Base-by-base conservation (phyloP, 2,113 vertebrate genomes). In the Neolamprologus tretocephalus region DNA sequence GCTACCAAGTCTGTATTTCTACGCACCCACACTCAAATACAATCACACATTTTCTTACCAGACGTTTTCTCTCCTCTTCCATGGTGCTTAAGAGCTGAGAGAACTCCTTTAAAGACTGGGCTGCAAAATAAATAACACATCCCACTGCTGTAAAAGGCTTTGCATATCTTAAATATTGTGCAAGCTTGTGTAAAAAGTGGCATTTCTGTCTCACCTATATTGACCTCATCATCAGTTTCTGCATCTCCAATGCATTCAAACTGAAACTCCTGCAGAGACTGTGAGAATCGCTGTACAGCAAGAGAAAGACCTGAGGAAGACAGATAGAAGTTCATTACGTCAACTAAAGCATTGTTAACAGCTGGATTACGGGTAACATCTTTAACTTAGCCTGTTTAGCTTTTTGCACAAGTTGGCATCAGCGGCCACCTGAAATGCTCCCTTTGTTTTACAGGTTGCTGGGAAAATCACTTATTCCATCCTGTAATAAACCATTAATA, bases 221-320 rank as follows among this genome's bases (percentile, higher is more conserved):
- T 99, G 90, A 99, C 97, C 94, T 99, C 98, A 92, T 99, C 98
- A 90, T 99, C 98, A 13, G 98, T 99, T 96, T 99, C 98, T 26
- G 98, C 98, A 86, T 99, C 98, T 58, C 98, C 98, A 37, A 98
- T 99, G 79, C 98, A 99, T 87, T 99, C 98, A 95, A 99, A 99
- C 86, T 99, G 98, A 94, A 99, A 99, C 93, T 99, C 98, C 94
- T 98, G 98, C 6, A 99, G 95, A 13, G 98, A 99, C 90, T 99
- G 98, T 17, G 98, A 99, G 96, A 99, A 99, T 83, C 98, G 98
- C 95, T 98, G 98, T 19, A 99, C 98, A 73, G 98, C 98, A 84
- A 98, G 97, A 87, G 98, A 99, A 73, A 99, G 96, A 96, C 97
- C 98, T 99, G 94, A 78, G 71, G 89, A 51, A 93, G 68, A 75